Conservation (phyloP, 2,113 vertebrate species). For the Glaucomys volans region DNA sequence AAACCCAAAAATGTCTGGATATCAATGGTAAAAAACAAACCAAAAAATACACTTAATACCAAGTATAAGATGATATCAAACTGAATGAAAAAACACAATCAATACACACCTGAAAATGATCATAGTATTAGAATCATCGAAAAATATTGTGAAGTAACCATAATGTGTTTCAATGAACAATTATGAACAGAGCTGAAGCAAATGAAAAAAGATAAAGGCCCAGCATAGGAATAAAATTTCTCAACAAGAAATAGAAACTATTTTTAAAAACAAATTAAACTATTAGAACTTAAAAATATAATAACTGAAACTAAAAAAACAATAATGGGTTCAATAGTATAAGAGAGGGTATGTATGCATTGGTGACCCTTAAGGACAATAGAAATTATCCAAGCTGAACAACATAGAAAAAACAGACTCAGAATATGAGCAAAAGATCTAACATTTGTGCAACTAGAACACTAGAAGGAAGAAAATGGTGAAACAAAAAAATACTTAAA, state of each 20-base stretch:
- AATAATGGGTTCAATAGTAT: neutral
- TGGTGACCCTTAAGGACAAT: neutral
- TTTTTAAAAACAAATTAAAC: neutral
- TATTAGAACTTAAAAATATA: conserved; percentile 24
- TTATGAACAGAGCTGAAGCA: neutral
- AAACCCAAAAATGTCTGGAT: neutral
- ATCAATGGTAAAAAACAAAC: neutral
- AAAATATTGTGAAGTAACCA: neutral
- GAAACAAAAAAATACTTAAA: neutral
- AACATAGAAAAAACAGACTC: neutral
- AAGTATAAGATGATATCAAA: conserved; percentile 12
- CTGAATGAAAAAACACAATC: neutral
- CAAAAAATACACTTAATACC: neutral
- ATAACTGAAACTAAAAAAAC: conserved; percentile 12
- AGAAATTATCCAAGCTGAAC: conserved; percentile 6
- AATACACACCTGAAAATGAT: neutral
- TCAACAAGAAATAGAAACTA: neutral
- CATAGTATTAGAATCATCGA: neutral
- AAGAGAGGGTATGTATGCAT: neutral
- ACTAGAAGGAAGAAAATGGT: neutral
- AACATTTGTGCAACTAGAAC: neutral
- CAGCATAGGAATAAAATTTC: neutral
- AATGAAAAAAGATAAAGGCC: neutral
- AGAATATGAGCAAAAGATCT: neutral
- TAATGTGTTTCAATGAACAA: neutral